Percentiles rank a stretch among this genome's conserved stretches.
Evolutionary conservation across 2,113 vertebrate genomes (phyloP).

Genomic region (Monopterus albus): DNA sequence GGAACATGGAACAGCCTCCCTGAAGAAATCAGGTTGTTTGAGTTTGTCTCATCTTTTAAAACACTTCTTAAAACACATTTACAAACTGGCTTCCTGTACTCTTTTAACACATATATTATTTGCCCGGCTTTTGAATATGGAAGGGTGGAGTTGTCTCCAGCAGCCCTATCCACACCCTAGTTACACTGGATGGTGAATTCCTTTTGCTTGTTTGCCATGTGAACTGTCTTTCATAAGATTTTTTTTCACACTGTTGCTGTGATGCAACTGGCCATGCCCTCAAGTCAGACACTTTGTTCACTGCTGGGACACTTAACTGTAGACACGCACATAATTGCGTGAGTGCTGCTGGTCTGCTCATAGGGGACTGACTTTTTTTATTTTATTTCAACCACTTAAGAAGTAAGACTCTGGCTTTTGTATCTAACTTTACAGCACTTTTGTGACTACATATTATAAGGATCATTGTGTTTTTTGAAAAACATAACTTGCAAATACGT

Average conservation of each 20-base stretch:
- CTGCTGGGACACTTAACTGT: slow-evolving; percentile 18
- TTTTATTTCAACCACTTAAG: background rate
- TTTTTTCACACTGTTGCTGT: slow-evolving; percentile 13
- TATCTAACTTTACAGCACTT: background rate
- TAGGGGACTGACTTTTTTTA: background rate
- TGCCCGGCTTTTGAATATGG: slow-evolving; percentile 20
- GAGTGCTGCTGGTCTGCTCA: background rate
- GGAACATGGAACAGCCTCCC: no score
- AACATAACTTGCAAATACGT: no score
- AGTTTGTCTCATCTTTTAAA: no score
- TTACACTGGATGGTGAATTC: slow-evolving; percentile 29
- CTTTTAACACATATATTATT: slow-evolving; percentile 20
- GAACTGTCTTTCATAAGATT: slow-evolving; percentile 38
- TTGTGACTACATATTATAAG: background rate
- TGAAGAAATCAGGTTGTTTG: no score
- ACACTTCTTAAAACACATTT: no score
- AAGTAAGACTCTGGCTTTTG: slow-evolving; percentile 2
- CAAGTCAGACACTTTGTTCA: slow-evolving; percentile 23
- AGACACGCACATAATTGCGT: background rate
- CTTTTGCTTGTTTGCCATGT: slow-evolving; percentile 16
- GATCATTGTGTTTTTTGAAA: background rate
- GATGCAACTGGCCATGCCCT: slow-evolving; percentile 57
- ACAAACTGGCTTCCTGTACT: no score
- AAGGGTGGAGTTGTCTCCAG: slow-evolving; percentile 44
- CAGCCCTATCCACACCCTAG: slow-evolving; percentile 45